Conservation (phyloP, 2,797 vertebrate species). For the Nannoperca australis region DNA sequence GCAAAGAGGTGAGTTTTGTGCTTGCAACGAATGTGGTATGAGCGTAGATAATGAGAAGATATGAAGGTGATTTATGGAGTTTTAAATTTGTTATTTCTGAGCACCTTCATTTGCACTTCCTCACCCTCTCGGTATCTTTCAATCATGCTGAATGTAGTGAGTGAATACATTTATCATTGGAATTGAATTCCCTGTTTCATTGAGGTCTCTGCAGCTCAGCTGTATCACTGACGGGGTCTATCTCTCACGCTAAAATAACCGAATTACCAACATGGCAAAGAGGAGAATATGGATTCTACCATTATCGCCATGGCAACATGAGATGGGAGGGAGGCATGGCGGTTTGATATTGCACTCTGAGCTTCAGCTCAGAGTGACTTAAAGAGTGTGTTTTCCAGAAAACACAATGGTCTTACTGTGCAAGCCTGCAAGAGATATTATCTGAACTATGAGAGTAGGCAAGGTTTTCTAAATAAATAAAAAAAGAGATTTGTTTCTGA, state of each 20-base stretch:
- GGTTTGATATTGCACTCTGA: slow-evolving; percentile 71
- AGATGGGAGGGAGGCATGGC: slow-evolving; percentile 52
- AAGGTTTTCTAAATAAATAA: slow-evolving; percentile 54
- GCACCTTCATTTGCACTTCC: slow-evolving; percentile 43
- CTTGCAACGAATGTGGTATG: slow-evolving; percentile 7
- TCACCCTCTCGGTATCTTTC: slow-evolving; percentile 57
- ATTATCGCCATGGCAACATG: slow-evolving; percentile 82
- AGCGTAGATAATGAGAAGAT: slow-evolving; percentile 40
- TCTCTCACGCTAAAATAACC: slow-evolving; percentile 71
- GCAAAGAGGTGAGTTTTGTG: slow-evolving; percentile 7
- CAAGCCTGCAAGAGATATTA: slow-evolving; percentile 53
- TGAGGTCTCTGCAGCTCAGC: slow-evolving; percentile 56
- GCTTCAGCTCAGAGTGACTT: slow-evolving; percentile 56
- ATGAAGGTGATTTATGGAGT: slow-evolving; percentile 48
- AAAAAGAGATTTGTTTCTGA: slow-evolving; percentile 18
- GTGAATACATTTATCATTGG: slow-evolving; percentile 60
- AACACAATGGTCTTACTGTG: not conserved
- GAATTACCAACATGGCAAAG: slow-evolving; percentile 67
- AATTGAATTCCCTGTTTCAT: slow-evolving; percentile 70
- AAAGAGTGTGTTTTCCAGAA: slow-evolving; percentile 57
- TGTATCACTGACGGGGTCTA: slow-evolving; percentile 51
- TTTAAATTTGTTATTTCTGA: slow-evolving; percentile 48
- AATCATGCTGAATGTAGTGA: slow-evolving; percentile 57
- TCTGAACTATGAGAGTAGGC: slow-evolving; percentile 37
- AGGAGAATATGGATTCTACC: slow-evolving; percentile 69